phyloP scores from a whole-genome alignment of 2,797 vertebrate genomes.

The Molossus alvarezi region DNA sequence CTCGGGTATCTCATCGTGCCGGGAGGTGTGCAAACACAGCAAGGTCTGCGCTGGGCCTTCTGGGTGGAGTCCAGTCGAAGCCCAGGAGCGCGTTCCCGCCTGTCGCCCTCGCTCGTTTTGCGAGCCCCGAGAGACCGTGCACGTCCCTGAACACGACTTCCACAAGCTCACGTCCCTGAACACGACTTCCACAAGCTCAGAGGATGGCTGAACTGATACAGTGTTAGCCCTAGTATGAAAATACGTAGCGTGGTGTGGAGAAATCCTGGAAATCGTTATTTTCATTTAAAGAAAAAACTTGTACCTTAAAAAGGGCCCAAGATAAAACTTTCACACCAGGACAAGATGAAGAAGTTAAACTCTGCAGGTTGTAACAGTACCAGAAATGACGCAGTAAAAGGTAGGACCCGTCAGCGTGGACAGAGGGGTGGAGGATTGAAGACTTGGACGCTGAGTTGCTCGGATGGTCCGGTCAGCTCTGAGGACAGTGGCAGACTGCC shows the following conservation, averaged over 20 bases:
- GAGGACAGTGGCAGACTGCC: background rate
- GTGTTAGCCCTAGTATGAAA: background rate
- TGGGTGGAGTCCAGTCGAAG: background rate
- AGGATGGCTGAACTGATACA: background rate
- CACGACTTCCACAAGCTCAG: background rate
- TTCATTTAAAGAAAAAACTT: background rate
- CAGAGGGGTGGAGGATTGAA: background rate
- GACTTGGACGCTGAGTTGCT: too few species aligned
- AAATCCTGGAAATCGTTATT: background rate
- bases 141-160: too few species aligned
- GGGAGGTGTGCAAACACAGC: background rate
- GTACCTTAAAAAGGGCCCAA: background rate
- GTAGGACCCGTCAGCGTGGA: background rate
- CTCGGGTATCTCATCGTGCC: background rate
- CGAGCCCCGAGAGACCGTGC: background rate
- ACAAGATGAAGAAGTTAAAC: background rate
- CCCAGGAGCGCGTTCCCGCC: background rate
- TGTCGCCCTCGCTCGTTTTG: background rate
- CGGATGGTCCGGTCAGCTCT: accelerated
- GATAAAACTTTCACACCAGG: background rate
- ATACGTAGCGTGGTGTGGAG: background rate
- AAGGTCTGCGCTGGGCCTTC: background rate
- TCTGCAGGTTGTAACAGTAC: background rate
- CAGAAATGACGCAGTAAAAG: background rate
- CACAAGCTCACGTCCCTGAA: too few species aligned